phyloP scores from a whole-genome alignment of 1,140 invertebrate genomes.

The Hylaeus volcanicus region DNA sequence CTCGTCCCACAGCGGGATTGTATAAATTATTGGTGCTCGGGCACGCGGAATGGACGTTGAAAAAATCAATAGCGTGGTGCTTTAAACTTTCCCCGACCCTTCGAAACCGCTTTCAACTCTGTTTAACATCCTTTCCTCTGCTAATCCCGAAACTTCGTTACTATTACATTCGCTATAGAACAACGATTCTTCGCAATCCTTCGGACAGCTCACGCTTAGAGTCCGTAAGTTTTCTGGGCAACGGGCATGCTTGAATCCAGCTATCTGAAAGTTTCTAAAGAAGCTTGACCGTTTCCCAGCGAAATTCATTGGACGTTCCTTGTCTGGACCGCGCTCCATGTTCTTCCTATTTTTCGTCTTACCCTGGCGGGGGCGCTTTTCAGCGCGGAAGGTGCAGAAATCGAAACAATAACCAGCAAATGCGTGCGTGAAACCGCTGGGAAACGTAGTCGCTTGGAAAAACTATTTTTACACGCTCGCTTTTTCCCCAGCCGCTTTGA shows the following conservation, averaged over 20 bases:
- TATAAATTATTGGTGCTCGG: neutral
- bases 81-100: neutral
- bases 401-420: constrained; percentile 33
- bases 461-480: constrained; percentile 26
- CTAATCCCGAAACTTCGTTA: constrained; percentile 26
- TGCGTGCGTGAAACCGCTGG: neutral
- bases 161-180: constrained; percentile 9
- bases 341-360: neutral
- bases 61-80: neutral
- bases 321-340: neutral
- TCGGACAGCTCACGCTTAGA: constrained; percentile 7
- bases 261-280: neutral
- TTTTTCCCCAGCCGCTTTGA: constrained; percentile 13
- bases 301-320: neutral
- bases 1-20: neutral
- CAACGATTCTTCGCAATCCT: constrained; percentile 18
- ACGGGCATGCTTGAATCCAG: neutral
- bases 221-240: constrained; percentile 11
- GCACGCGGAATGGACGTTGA: neutral
- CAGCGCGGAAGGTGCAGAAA: constrained; percentile 5
- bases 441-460: constrained; percentile 26
- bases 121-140: constrained; percentile 13
- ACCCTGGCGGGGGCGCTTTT: constrained; percentile 10
- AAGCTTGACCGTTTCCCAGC: constrained; percentile 32
- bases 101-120: constrained; percentile 19